A percentile compares a stretch with the other conserved stretches of the same genome.
These are phyloP conservation scores for Cavia aperea DNA, from an alignment of 2,113 vertebrate genomes.

Conservation along the genomic window DNA sequence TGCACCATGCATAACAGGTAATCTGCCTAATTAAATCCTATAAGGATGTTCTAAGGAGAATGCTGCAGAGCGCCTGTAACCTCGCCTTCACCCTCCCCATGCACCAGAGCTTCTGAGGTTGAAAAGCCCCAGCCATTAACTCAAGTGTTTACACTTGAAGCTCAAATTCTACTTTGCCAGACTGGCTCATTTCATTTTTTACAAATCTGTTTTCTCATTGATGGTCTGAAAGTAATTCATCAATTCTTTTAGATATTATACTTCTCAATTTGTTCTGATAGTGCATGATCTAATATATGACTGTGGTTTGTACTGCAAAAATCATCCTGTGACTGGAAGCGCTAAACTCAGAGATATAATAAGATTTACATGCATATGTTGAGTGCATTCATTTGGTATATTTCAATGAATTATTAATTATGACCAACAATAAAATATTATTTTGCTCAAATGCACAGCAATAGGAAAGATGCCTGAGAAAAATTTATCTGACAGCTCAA, in stretches of 20 bases:
- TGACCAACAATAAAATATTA: slow-evolving; percentile 80
- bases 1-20: slow-evolving; percentile 93
- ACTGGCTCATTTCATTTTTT: slow-evolving; percentile 83
- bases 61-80: slow-evolving; percentile 91
- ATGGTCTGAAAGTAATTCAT: slow-evolving; percentile 78
- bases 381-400: slow-evolving; percentile 74
- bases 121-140: slow-evolving; percentile 84
- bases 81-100: slow-evolving; percentile 90
- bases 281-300: slow-evolving; percentile 73
- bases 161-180: slow-evolving; percentile 82
- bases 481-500: slow-evolving; percentile 76
- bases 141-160: slow-evolving; percentile 84
- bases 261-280: slow-evolving; percentile 77
- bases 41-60: slow-evolving; percentile 91
- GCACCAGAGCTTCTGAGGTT: slow-evolving; percentile 82
- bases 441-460: slow-evolving; percentile 79
- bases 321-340: slow-evolving; percentile 63
- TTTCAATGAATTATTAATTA: slow-evolving; percentile 86
- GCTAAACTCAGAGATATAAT: slow-evolving; percentile 74
- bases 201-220: slow-evolving; percentile 83
- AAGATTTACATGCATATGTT: slow-evolving; percentile 77
- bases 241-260: slow-evolving; percentile 78
- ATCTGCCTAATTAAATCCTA: slow-evolving; percentile 96
- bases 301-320: slow-evolving; percentile 74
- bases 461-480: slow-evolving; percentile 73